These are phyloP conservation scores for Mormyrops boulengeri DNA, from an alignment of 2,797 vertebrate species.

Conservation along the genomic window DNA sequence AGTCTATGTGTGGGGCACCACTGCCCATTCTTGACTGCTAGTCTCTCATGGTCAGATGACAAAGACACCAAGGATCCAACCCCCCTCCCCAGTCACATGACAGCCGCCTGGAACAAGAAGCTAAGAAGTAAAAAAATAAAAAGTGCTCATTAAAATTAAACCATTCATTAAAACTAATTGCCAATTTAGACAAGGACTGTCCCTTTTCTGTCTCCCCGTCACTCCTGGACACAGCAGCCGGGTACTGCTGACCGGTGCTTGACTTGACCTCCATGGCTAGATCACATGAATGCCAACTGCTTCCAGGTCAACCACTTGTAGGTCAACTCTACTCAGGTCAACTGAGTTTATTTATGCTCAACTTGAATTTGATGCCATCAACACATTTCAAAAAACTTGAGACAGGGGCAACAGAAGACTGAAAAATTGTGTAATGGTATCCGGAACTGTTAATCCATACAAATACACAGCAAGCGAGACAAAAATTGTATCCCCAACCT, in stretches of 20 bases:
- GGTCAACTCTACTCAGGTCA: background rate
- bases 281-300: background rate
- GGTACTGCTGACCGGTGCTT: background rate
- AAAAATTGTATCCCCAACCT: background rate
- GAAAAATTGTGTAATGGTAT: background rate
- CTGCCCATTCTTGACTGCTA: constrained; percentile 24
- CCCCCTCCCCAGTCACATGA: background rate
- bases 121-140: constrained; percentile 17
- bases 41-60: constrained; percentile 20
- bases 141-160: constrained; percentile 68
- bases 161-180: constrained; percentile 68
- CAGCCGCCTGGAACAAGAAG: constrained; percentile 10
- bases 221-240: constrained; percentile 28
- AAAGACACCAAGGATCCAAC: constrained; percentile 15
- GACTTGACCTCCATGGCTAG: background rate
- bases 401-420: background rate
- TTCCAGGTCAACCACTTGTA: background rate
- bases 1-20: background rate
- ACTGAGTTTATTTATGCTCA: background rate
- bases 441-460: background rate
- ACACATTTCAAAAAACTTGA: background rate
- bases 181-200: constrained; percentile 56
- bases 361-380: background rate
- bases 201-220: constrained; percentile 35
- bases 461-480: background rate